These are phyloP conservation scores for Hypotaenidia okinawae DNA, from an alignment of 2,797 vertebrate species.

Conservation along the genomic window DNA sequence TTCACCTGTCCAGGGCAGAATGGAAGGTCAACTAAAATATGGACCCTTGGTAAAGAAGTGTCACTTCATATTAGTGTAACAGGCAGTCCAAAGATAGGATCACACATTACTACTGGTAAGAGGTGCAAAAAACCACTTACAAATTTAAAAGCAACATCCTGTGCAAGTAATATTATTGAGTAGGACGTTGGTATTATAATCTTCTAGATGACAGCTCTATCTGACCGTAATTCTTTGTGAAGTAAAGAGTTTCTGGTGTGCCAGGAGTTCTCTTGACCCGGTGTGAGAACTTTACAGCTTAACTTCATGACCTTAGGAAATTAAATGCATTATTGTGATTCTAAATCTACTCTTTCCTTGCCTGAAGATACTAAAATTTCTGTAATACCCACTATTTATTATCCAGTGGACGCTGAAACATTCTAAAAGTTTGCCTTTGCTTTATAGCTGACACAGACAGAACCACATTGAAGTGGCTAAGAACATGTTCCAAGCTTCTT, in stretches of 20 bases:
- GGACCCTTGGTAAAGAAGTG: slow-evolving; percentile 23
- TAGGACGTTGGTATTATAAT: background rate
- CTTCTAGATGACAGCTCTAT: slow-evolving; percentile 2
- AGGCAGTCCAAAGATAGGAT: background rate
- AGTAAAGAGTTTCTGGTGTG: background rate
- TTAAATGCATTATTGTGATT: background rate
- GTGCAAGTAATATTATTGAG: background rate
- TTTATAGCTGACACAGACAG: background rate
- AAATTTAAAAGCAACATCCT: background rate
- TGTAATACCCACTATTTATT: background rate
- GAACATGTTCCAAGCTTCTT: background rate
- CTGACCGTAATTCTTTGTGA: background rate
- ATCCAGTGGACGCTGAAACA: background rate
- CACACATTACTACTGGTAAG: background rate
- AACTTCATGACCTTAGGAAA: background rate
- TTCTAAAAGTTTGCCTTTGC: background rate
- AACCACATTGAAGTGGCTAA: rapidly evolving
- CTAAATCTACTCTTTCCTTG: background rate
- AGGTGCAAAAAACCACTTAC: background rate
- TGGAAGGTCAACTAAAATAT: slow-evolving; percentile 51
- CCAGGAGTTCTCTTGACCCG: background rate
- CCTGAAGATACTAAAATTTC: background rate
- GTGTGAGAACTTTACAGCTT: background rate
- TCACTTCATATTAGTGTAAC: slow-evolving; percentile 40
- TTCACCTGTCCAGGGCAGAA: slow-evolving; percentile 26